Base-by-base conservation (phyloP, 2,113 vertebrate genomes). In the Pluvianellus socialis region DNA sequence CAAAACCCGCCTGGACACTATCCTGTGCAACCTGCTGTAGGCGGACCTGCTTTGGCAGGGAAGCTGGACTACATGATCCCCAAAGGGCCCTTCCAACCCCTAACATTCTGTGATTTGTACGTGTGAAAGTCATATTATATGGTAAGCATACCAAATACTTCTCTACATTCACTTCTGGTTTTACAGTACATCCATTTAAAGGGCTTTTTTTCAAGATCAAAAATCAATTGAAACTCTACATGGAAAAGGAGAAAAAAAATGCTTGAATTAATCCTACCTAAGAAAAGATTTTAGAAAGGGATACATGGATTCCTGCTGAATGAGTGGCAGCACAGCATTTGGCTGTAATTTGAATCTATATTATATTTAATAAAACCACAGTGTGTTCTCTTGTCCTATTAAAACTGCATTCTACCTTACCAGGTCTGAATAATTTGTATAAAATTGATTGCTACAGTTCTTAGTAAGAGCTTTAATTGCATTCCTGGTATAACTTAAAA, bases 401-500 rank as follows among this genome's bases (percentile, higher is more conserved):
- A 97, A 98, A 97, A 94, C 88, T 92, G 93, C 85, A 97, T 98
- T 98, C 96, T 97, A 97, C 97, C 94, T 98, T 97, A 96, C 94
- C 92, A 96, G 92, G 85, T 94, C 93, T 97, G 95, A 97, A 98
- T 98, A 98, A 98, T 98, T 97, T 98, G 97, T 97, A 98, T 96
- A 97, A 98, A 98, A 98, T 96, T 97, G 98, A 98, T 98, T 98
- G 96, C 97, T 97, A 92, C 96, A 93, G 95, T 98, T 98, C 97
- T 98, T 98, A 97, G 95, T 92, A 97, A 97, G 97, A 97, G 84
- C 91, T 98, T 97, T 98, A 98, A 98, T 98, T 98, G 98, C 97
- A 96, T 98, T 98, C 97, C 93, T 97, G 75, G 96, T 98, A 95
- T 97, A 98, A 98, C 98, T 98, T 98, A 97, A 98, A 98, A 98